Base-by-base conservation (phyloP, 92 coral and sea anemone genomes). In the Bergia puertoricense region DNA sequence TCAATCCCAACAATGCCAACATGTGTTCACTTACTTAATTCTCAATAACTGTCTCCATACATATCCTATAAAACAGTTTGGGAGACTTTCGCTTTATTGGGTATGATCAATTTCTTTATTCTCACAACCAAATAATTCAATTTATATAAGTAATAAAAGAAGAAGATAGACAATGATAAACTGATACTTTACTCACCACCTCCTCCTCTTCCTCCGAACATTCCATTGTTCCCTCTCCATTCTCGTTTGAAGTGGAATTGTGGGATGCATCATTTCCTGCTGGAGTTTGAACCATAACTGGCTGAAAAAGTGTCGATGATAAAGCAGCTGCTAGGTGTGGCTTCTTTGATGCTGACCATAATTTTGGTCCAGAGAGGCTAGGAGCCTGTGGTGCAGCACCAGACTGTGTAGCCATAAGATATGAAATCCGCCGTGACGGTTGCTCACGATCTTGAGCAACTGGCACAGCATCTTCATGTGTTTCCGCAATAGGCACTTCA, bases 371-470 rank as follows among this genome's bases (percentile, higher is more conserved):
- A 74, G 92, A 66, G 79, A 86, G 37, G 90, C 45, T 40, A 56
- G 74, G 66, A 1, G 67, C 30, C 4, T 86, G 77, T 2, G 65
- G 23, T 20, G 85, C 81, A 48, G 76, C 79, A 38, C 91, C 83
- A 46, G 88, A 72, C 11, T 91, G 85, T 36, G 99, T 97, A 6
- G 99, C 99, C 99, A 97, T 95, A 6, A 97, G 88, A 74, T 97
- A 97, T 0, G 99, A 97, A 20, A 96, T 93, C 69, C 99, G 90
- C 56, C 99, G 91, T 38, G 93, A 90, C 18, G 90, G 87, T 4
- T 68, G 78, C 30, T 84, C 87, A 7, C 57, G 79, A 23, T 72
- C 79, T 69, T 71, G 87, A 6, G 38, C 7, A 46, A 9, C 72
- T 4, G 62, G 6, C 16, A 38, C 66, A 8, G 44, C 5, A 44